These are phyloP conservation scores for Pollenia angustigena DNA, from an alignment of 2,888 invertebrate genomes.

Conservation along the genomic window DNA sequence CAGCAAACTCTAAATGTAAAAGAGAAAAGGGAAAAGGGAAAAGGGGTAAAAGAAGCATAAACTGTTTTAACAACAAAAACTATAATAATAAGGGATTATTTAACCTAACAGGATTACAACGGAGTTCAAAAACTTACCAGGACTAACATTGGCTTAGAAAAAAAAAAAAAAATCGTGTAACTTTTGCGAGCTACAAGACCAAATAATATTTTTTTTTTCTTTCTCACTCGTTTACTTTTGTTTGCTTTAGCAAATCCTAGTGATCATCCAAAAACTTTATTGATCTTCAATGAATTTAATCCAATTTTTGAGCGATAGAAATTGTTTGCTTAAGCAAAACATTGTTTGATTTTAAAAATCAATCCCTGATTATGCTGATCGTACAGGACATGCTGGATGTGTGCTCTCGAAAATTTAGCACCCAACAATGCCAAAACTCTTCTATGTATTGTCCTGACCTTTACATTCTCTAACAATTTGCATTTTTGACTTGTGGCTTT, in stretches of 20 bases:
- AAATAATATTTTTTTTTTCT: conserved; percentile 9
- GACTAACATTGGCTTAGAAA: conserved; percentile 42
- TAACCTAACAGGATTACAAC: conserved; percentile 61
- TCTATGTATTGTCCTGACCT: conserved; percentile 28
- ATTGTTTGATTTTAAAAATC: conserved; percentile 62
- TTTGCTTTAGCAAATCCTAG: neutral
- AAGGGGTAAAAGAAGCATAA: conserved; percentile 11
- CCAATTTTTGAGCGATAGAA: conserved; percentile 53
- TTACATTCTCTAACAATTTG: conserved; percentile 50
- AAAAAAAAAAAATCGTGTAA: conserved; percentile 47
- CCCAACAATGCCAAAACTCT: conserved; percentile 33
- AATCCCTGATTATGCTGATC: conserved; percentile 64
- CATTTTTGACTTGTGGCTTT: conserved; percentile 73
- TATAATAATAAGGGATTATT: conserved; percentile 9
- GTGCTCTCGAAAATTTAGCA: conserved; percentile 40
- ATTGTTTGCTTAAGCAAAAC: conserved; percentile 30
- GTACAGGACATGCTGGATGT: neutral
- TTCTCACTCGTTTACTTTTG: neutral
- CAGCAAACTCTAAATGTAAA: neutral
- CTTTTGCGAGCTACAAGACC: conserved; percentile 37
- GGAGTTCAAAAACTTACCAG: neutral
- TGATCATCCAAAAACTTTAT: conserved; percentile 4
- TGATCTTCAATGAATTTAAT: conserved; percentile 54
- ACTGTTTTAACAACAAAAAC: conserved; percentile 1
- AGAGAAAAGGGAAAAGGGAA: neutral